phyloP scores from a whole-genome alignment of 1,140 invertebrate species.

The Alviniconcha marisindica region DNA sequence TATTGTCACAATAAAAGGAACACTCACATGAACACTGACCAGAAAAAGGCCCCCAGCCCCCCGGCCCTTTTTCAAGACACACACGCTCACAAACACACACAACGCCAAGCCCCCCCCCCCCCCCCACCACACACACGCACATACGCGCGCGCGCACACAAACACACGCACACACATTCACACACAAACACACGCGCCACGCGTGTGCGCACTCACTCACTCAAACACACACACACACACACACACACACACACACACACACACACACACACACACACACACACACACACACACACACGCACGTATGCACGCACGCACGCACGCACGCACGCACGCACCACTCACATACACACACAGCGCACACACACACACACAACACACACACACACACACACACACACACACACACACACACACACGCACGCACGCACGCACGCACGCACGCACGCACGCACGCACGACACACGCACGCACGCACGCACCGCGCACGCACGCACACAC shows the following conservation, averaged over 20 bases:
- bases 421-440: too few relatives aligned
- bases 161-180: slow-evolving; percentile 20
- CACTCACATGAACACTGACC: too few relatives aligned
- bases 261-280: background rate
- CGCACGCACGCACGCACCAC: too few relatives aligned
- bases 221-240: background rate
- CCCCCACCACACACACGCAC: background rate
- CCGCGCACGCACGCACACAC: too few relatives aligned
- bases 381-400: too few relatives aligned
- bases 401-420: too few relatives aligned
- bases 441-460: too few relatives aligned
- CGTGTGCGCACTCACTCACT: background rate
- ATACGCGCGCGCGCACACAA: background rate
- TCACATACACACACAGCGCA: too few relatives aligned
- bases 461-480: too few relatives aligned
- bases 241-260: background rate
- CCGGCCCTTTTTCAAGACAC: background rate
- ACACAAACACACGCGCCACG: background rate
- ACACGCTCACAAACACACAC: slow-evolving; percentile 2
- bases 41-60: background rate
- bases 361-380: too few relatives aligned
- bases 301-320: slow-evolving; percentile 6
- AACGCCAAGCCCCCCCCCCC: too few relatives aligned
- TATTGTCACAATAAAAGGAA: too few relatives aligned
- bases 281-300: slow-evolving; percentile 5